Evolutionary conservation across 2,113 vertebrate species (phyloP).

Genomic region (Ovis canadensis): DNA sequence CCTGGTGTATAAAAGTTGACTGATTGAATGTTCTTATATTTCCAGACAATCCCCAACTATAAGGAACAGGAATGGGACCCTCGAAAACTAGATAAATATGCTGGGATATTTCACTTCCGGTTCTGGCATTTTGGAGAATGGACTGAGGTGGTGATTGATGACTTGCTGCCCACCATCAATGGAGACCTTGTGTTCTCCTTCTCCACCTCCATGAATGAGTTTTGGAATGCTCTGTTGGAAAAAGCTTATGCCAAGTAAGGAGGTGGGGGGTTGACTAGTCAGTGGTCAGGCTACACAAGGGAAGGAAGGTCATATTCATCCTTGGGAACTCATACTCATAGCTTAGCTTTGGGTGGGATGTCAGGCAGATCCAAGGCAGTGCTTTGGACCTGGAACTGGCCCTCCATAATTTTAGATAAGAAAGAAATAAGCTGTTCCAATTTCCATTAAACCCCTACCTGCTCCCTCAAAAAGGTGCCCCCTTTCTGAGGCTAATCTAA

Average conservation of each 20-base stretch:
- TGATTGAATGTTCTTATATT: constrained; percentile 3
- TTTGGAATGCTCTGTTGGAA: constrained; percentile 94
- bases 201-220: constrained; percentile 89
- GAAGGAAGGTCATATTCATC: constrained; percentile 2
- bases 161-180: constrained; percentile 89
- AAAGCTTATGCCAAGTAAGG: constrained; percentile 95
- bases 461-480: not conserved
- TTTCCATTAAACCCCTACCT: not conserved
- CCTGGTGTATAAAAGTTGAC: not conserved
- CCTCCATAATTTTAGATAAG: not conserved
- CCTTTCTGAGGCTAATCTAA: not conserved
- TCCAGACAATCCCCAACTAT: constrained; percentile 89
- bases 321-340: not conserved
- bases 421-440: not conserved
- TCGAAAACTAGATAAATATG: constrained; percentile 83
- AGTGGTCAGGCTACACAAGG: not conserved
- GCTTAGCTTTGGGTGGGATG: not conserved
- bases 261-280: not conserved
- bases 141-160: constrained; percentile 94
- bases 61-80: constrained; percentile 92
- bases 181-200: constrained; percentile 90
- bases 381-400: not conserved
- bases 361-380: not conserved
- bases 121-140: constrained; percentile 95
- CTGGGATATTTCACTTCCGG: constrained; percentile 93